These are phyloP conservation scores for Mimumesa dahlbomi DNA, from an alignment of 2,888 invertebrate genomes.

Conservation along the genomic window DNA sequence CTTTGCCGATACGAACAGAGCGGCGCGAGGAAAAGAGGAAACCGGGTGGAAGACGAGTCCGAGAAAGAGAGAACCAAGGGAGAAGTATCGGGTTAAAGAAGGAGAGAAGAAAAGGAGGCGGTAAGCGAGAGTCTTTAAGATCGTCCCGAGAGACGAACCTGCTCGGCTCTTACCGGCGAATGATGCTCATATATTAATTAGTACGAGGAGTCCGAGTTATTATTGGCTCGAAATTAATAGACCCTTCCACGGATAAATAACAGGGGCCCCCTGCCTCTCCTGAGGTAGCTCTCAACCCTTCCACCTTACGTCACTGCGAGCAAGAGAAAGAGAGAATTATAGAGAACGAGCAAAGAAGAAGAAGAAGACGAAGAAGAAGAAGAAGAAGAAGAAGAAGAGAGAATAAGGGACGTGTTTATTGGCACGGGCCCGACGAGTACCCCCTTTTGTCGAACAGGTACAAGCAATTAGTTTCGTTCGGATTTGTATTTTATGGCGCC, in stretches of 20 bases:
- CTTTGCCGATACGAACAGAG: constrained; percentile 70
- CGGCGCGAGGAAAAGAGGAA: constrained; percentile 43
- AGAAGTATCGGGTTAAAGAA: constrained; percentile 25
- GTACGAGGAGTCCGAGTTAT: constrained; percentile 74
- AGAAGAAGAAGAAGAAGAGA: constrained; percentile 30
- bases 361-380: constrained; percentile 28
- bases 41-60: constrained; percentile 18
- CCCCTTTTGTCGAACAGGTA: constrained; percentile 63
- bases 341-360: constrained; percentile 27
- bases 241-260: constrained; percentile 74
- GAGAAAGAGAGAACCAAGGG: constrained; percentile 45
- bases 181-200: constrained; percentile 76
- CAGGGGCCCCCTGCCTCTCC: constrained; percentile 46
- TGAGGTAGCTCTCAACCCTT: constrained; percentile 49
- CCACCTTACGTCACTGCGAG: constrained; percentile 47
- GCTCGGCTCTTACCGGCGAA: constrained; percentile 67
- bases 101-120: constrained; percentile 12
- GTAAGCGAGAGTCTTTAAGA: constrained; percentile 54
- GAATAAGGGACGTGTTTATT: constrained; percentile 59
- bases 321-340: constrained; percentile 8
- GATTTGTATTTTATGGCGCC: constrained; percentile 58
- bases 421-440: constrained; percentile 54
- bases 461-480: constrained; percentile 60
- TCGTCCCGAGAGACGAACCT: constrained; percentile 71
- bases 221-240: constrained; percentile 75